These are phyloP conservation scores for Morpho achilles DNA, from an alignment of 2,888 invertebrate species.

Conservation along the genomic window DNA sequence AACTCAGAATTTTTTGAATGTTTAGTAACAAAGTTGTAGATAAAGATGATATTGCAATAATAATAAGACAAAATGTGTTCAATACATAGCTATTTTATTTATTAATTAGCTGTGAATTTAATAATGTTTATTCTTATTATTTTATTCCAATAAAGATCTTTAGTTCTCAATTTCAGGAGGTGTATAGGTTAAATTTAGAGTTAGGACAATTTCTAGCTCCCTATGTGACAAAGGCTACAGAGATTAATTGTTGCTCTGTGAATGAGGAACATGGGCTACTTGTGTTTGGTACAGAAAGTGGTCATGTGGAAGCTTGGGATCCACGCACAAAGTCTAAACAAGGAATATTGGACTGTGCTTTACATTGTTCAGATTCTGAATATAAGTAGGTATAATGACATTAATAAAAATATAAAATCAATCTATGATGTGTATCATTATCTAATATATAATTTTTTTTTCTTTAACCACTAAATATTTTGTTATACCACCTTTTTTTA, in stretches of 20 bases:
- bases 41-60: too few species aligned
- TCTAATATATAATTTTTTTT: too few species aligned
- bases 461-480: too few species aligned
- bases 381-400: conserved; percentile 54
- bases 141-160: neutral
- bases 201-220: conserved; percentile 96
- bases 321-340: conserved; percentile 88
- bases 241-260: conserved; percentile 90
- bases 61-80: too few species aligned
- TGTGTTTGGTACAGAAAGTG: conserved; percentile 92
- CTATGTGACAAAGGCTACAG: conserved; percentile 84
- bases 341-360: conserved; percentile 91
- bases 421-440: too few species aligned
- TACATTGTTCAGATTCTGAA: conserved; percentile 77
- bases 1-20: conserved; percentile 15
- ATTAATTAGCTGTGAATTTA: too few species aligned
- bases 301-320: conserved; percentile 98
- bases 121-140: neutral
- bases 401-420: too few species aligned
- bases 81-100: too few species aligned
- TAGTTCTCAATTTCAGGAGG: conserved; percentile 81
- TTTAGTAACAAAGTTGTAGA: neutral
- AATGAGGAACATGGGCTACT: conserved; percentile 94
- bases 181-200: conserved; percentile 96
- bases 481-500: too few species aligned